Percentiles rank a stretch among this genome's conserved stretches.
These are phyloP conservation scores for Platycercus adscitus DNA, from an alignment of 2,113 vertebrate species.

Conservation along the genomic window DNA sequence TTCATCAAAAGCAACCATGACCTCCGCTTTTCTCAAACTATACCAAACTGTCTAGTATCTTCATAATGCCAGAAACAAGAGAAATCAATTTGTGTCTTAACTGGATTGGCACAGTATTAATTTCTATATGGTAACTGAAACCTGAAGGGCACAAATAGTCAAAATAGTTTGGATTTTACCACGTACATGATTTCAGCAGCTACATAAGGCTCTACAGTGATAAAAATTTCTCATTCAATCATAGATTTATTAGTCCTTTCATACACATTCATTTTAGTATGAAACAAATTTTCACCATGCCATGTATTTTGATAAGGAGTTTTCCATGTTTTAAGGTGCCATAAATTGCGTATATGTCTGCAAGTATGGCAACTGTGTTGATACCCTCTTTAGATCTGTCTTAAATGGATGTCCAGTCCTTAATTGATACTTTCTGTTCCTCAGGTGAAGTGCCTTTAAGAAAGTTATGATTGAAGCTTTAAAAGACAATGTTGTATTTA, in stretches of 20 bases:
- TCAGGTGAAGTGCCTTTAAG: neutral
- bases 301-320: neutral
- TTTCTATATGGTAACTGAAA: neutral
- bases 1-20: neutral
- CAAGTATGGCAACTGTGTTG: neutral
- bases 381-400: neutral
- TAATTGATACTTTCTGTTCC: neutral
- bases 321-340: neutral
- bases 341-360: neutral
- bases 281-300: neutral
- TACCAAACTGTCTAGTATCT: neutral
- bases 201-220: neutral
- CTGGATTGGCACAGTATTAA: neutral
- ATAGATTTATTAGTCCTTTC: neutral
- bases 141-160: neutral
- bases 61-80: neutral
- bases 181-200: accelerated
- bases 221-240: neutral
- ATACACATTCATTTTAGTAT: neutral
- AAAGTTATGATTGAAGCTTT: neutral
- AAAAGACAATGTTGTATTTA: neutral
- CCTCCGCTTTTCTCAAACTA: neutral
- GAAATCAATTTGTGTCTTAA: neutral
- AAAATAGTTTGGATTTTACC: neutral
- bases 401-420: neutral